Conservation (phyloP, 1,140 invertebrate species). For the Vanessa tameamea region DNA sequence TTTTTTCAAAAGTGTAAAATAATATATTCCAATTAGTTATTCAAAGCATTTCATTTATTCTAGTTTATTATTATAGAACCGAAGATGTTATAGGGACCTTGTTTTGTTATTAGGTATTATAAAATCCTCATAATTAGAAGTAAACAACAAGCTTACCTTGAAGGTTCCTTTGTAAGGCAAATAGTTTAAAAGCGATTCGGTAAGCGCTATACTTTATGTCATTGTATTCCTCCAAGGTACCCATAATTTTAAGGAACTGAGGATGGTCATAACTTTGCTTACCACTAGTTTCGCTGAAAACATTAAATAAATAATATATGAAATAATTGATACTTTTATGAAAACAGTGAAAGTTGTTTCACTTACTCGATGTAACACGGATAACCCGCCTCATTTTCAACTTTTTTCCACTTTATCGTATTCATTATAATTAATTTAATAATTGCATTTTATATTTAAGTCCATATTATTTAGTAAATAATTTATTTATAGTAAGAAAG, state of each 20-base stretch:
- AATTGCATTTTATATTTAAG: slow-evolving; percentile 30
- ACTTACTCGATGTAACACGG: slow-evolving; percentile 82
- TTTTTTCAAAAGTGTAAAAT: no score
- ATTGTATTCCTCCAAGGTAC: slow-evolving; percentile 85
- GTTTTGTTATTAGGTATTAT: no score
- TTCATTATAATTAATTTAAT: slow-evolving; percentile 43
- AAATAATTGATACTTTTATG: slow-evolving; percentile 25
- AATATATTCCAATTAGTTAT: no score
- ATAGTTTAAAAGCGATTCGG: slow-evolving; percentile 90
- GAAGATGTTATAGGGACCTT: no score
- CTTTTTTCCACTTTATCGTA: slow-evolving; percentile 66
- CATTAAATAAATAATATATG: slow-evolving; percentile 8
- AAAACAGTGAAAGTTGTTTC: slow-evolving; percentile 57
- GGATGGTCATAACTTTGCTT: slow-evolving; percentile 81
- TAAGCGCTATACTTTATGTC: slow-evolving; percentile 90
- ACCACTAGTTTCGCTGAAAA: slow-evolving; percentile 68
- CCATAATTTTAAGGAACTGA: slow-evolving; percentile 76
- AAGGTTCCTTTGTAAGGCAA: slow-evolving; percentile 85
- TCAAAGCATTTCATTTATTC: no score
- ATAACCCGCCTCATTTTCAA: slow-evolving; percentile 82
- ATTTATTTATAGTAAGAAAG: not conserved
- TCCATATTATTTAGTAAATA: not conserved
- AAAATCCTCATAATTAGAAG: not conserved
- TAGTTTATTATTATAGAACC: no score
- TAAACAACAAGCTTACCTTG: slow-evolving; percentile 77